phyloP scores from a whole-genome alignment of 2,113 vertebrate genomes.

The Aphyosemion australe region DNA sequence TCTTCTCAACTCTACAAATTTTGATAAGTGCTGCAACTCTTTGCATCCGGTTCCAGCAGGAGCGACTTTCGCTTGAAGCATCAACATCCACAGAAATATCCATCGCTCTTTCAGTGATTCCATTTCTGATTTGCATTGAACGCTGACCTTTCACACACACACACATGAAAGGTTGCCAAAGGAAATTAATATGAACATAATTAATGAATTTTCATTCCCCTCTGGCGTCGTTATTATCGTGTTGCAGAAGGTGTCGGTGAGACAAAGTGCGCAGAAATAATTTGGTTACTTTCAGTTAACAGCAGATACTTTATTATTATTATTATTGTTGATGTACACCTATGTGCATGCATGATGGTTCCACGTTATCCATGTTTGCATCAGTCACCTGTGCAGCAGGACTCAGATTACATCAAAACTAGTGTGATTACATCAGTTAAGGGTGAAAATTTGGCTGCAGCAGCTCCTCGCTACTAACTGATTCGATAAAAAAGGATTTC shows the following conservation, averaged over 20 bases:
- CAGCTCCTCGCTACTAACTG: background rate
- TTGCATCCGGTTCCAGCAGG: background rate
- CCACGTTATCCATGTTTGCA: background rate
- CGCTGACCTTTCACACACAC: constrained; percentile 58
- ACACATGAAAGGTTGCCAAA: constrained; percentile 40
- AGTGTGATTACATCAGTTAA: background rate
- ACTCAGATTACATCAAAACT: background rate
- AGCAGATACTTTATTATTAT: background rate
- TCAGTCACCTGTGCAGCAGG: background rate
- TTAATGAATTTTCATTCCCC: constrained; percentile 53
- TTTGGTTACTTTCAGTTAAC: constrained; percentile 38
- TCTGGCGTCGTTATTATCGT: constrained; percentile 38
- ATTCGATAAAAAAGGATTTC: no score
- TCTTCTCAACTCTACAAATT: background rate
- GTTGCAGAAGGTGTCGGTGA: constrained; percentile 20
- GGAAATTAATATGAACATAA: constrained; percentile 51
- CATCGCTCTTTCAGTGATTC: constrained; percentile 48
- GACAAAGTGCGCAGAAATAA: constrained; percentile 30
- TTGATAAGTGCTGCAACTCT: constrained; percentile 1
- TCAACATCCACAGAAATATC: constrained; percentile 32
- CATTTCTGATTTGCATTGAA: constrained; percentile 32
- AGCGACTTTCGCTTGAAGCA: constrained; percentile 33
- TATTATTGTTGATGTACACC: no score
- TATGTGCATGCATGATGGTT: background rate
- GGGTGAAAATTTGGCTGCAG: background rate